Evolutionary conservation across 1,140 invertebrate species (phyloP).

Genomic region (Chlorops oryzae): DNA sequence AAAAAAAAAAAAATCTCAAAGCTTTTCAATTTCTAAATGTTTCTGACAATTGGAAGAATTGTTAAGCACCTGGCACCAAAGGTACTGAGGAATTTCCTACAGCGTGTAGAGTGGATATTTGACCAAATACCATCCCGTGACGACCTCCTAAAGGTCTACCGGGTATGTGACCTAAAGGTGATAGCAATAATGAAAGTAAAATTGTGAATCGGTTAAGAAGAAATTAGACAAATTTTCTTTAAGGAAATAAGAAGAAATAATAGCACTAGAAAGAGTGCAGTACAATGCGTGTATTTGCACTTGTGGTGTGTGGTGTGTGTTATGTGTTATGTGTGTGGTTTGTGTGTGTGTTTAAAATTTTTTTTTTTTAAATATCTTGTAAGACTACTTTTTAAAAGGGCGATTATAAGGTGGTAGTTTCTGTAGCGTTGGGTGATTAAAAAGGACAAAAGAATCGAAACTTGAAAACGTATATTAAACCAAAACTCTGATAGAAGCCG

Average conservation of each 20-base stretch:
- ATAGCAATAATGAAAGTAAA: slow-evolving; percentile 46
- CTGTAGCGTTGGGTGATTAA: too few species aligned
- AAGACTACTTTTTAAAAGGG: neutral
- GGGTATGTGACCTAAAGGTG: slow-evolving; percentile 60
- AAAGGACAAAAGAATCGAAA: slow-evolving; percentile 20
- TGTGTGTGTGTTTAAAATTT: slow-evolving; percentile 27
- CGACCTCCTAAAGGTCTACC: slow-evolving; percentile 60
- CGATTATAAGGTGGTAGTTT: neutral
- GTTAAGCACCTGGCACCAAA: slow-evolving; percentile 50
- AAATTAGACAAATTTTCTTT: slow-evolving; percentile 22
- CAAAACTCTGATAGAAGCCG: too few species aligned
- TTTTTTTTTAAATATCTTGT: too few species aligned
- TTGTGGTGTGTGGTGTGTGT: slow-evolving; percentile 3
- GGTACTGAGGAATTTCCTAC: slow-evolving; percentile 57
- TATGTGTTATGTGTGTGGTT: slow-evolving; percentile 29
- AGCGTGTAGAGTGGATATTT: slow-evolving; percentile 54
- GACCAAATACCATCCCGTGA: slow-evolving; percentile 62
- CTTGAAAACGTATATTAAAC: slow-evolving; percentile 21
- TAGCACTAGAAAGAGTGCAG: neutral
- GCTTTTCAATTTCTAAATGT: too few species aligned
- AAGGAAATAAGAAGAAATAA: slow-evolving; percentile 15
- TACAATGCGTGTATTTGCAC: too few species aligned
- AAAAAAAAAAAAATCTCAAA: too few species aligned
- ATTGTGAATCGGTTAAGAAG: slow-evolving; percentile 46
- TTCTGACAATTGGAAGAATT: slow-evolving; percentile 22